Conservation (phyloP, 2,888 invertebrate species). For the Chrysodeixis includens region DNA sequence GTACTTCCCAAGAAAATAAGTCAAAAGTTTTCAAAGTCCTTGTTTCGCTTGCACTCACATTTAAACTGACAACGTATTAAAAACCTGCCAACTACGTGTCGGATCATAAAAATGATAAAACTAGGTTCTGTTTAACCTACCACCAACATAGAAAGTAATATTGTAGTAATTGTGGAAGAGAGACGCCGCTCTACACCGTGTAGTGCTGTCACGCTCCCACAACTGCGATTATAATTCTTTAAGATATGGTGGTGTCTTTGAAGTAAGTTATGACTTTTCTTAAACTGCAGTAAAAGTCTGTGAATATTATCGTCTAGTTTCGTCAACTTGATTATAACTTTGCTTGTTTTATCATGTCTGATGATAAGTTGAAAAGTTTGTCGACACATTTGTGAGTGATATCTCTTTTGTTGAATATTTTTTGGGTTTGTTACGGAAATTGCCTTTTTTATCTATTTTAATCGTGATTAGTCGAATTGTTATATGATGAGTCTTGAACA, state of each 20-base stretch:
- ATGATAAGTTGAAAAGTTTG: neutral
- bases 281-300: neutral
- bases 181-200: too few species aligned
- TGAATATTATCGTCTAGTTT: neutral
- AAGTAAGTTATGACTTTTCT: neutral
- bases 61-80: constrained; percentile 16
- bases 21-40: neutral
- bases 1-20: constrained; percentile 3
- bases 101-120: neutral
- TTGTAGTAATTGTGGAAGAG: too few species aligned
- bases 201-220: too few species aligned
- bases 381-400: neutral
- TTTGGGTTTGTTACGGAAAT: too few species aligned
- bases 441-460: too few species aligned
- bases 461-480: too few species aligned
- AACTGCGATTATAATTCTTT: too few species aligned
- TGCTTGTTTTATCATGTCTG: neutral
- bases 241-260: too few species aligned
- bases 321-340: neutral
- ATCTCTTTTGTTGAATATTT: too few species aligned
- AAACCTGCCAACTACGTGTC: neutral
- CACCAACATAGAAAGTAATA: too few species aligned
- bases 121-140: neutral
- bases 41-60: constrained; percentile 12
- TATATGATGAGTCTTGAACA: too few species aligned